Conservation (phyloP, 2,888 invertebrate species). For the Zele albiditarsus region DNA sequence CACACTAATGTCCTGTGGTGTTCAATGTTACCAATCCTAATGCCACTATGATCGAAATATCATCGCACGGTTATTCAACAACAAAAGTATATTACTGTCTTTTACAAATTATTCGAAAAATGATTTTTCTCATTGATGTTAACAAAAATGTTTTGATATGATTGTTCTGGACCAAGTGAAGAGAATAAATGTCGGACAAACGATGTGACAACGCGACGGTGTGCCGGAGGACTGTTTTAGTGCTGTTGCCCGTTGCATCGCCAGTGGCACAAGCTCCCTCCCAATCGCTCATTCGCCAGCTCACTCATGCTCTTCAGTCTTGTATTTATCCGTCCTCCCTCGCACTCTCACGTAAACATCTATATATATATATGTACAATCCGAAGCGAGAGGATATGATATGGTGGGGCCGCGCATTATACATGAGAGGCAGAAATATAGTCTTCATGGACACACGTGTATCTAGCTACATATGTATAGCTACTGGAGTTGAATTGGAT, state of each 20-base stretch:
- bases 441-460: conserved; percentile 16
- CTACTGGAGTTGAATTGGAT: conserved; percentile 11
- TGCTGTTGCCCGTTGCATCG: conserved; percentile 49
- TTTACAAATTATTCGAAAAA: not conserved
- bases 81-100: not conserved
- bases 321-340: conserved; percentile 32
- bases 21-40: not conserved
- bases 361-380: not conserved
- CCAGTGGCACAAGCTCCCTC: conserved; percentile 44
- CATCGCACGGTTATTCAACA: not conserved
- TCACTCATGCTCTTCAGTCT: conserved; percentile 25
- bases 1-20: not conserved
- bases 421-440: conserved; percentile 18
- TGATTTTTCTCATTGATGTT: not conserved
- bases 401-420: conserved; percentile 7
- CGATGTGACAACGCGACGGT: conserved; percentile 61
- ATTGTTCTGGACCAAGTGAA: conserved; percentile 5
- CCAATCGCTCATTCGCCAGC: conserved; percentile 33
- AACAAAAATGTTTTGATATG: not conserved
- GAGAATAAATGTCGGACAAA: conserved; percentile 32
- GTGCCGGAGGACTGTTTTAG: conserved; percentile 64
- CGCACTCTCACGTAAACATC: conserved; percentile 18
- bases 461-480: conserved; percentile 10
- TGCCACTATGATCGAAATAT: not conserved
- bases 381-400: conserved; percentile 14